Conservation (phyloP, 2,797 vertebrate species). For the Hipposideros larvatus region DNA sequence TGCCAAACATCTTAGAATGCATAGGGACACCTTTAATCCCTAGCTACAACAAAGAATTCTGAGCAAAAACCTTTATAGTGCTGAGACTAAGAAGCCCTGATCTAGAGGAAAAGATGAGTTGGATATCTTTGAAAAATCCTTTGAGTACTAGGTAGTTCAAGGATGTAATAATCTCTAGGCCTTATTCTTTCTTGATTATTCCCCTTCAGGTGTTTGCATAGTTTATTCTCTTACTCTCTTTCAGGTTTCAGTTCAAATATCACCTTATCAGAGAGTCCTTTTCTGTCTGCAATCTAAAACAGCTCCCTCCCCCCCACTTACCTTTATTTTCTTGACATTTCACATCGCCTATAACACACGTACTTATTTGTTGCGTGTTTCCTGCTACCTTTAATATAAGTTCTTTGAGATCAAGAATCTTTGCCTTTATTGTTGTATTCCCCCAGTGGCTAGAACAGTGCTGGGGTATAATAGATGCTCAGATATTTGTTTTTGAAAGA, state of each 20-base stretch:
- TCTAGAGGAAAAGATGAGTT: not conserved
- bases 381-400: not conserved
- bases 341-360: not conserved
- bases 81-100: not conserved
- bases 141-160: not conserved
- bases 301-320: not conserved
- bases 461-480: not conserved
- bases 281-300: not conserved
- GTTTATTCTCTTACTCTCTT: not conserved
- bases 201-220: not conserved
- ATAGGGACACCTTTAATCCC: not conserved
- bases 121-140: not conserved
- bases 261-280: not conserved
- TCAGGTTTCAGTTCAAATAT: not conserved
- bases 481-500: constrained; percentile 4
- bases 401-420: not conserved
- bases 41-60: not conserved
- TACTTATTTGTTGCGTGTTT: not conserved
- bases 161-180: not conserved
- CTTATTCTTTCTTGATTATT: not conserved
- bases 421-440: not conserved
- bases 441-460: not conserved
- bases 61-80: not conserved
- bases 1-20: not conserved
- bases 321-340: not conserved